Evolutionary conservation across 1,140 invertebrate species (phyloP), one percentile per base, ranked within the genome.

Genomic region (Nasonia vitripennis): DNA sequence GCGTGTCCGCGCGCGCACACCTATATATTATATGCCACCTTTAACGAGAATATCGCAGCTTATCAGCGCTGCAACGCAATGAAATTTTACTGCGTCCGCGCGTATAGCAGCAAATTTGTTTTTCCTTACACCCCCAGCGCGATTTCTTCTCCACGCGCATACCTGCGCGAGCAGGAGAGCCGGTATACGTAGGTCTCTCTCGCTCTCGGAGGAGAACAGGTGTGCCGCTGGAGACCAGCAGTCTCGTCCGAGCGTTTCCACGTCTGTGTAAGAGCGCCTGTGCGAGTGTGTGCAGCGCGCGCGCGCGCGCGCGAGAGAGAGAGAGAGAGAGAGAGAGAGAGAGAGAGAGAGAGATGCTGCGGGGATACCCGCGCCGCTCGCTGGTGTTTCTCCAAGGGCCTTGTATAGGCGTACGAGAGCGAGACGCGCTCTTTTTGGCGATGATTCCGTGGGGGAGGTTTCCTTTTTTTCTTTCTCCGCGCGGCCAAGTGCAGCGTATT

Each of bases 151-250:
- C 48, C 73, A 2, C 71, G 48, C 67, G 62, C 41, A 37, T 31
- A 81, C 41, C 80, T 73, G 23, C 1, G 41, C 12, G 45, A 75
- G 3, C 70, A 75, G 51, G 83, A 88, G 82, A 85, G 81, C 78
- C 45, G 84, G 67, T 73, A 85, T 79, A 27, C 70, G 73, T 48
- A 78, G 79, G 83, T 87, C 85, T 87, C 85, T 78, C 74, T 51
- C 17, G n/a, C 17, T 62, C 85, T 75, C 71, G 85, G 85, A 88
- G 85, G 85, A 88, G 86, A 89, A 87, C 87, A 89, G 87, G 78
- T 85, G 83, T 85, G 83, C 27, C 41, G 34, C 62, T 27, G 74
- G 7, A 71, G 81, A 87, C 87, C 86, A 87, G 87, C 87, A 87
- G 87, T 87, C 86, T 86, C 86, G 86, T 71, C 83, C 85, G 85